phyloP scores from a whole-genome alignment of 2,113 vertebrate species.

The Alexandromys fortis region DNA sequence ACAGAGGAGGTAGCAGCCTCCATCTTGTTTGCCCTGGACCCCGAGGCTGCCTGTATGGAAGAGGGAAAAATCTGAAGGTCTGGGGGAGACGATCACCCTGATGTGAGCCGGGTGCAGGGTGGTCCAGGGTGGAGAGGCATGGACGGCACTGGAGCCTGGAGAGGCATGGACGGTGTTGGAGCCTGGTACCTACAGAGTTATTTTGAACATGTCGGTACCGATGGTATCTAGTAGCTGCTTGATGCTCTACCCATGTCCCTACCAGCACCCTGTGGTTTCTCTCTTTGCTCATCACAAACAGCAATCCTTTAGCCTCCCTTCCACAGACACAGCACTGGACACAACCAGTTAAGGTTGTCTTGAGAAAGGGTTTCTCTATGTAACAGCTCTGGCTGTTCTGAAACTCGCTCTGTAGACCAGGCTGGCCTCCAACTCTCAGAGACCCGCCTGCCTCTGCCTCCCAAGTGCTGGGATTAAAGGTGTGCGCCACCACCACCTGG shows the following conservation, averaged over 20 bases:
- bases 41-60: background rate
- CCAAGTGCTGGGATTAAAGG: background rate
- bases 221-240: background rate
- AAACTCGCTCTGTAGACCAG: background rate
- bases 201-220: background rate
- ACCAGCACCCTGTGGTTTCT: rapidly evolving
- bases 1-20: background rate
- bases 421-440: background rate
- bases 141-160: background rate
- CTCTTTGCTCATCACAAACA: background rate
- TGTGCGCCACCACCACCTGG: rapidly evolving
- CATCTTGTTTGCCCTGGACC: background rate
- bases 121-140: background rate
- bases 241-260: background rate
- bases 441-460: background rate
- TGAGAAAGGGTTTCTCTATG: background rate
- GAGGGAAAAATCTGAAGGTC: background rate
- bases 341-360: background rate
- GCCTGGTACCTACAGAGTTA: background rate
- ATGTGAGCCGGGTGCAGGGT: background rate
- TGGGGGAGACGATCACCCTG: background rate
- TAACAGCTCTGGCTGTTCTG: background rate
- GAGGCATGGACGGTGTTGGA: background rate
- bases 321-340: background rate
- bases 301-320: background rate